A percentile compares a stretch with the other conserved stretches of the same genome.
Evolutionary conservation across 1,140 invertebrate species (phyloP).

Genomic region (Pissodes strobi): DNA sequence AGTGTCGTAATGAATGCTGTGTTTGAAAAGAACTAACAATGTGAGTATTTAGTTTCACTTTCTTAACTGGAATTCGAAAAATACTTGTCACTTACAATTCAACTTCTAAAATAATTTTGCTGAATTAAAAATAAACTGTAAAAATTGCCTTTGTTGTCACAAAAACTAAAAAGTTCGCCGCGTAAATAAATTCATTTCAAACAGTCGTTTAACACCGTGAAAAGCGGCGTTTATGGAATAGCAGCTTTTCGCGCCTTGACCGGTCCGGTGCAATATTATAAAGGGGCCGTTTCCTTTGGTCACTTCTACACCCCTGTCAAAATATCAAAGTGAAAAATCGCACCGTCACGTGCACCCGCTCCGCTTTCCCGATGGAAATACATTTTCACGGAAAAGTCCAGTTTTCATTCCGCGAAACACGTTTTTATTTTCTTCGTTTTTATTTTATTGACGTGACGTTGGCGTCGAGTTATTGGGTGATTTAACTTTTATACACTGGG

Average conservation of each 20-base stretch:
- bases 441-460: conserved; percentile 10
- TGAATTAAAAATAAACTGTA: too few species aligned
- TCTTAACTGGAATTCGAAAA: too few species aligned
- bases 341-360: conserved; percentile 47
- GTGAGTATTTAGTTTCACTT: too few species aligned
- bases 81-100: too few species aligned
- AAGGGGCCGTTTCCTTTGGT: conserved; percentile 44
- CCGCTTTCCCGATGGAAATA: conserved; percentile 22
- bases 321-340: conserved; percentile 51
- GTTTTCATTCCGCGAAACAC: conserved; percentile 32
- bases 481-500: conserved; percentile 1
- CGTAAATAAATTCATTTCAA: too few species aligned
- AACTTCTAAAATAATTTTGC: too few species aligned
- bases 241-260: conserved; percentile 19
- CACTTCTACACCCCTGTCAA: conserved; percentile 49
- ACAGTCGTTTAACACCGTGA: too few species aligned
- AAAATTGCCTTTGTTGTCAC: too few species aligned
- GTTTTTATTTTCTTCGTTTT: conserved; percentile 18
- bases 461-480: not conserved
- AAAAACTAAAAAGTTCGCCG: too few species aligned
- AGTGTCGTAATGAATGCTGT: too few species aligned
- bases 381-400: conserved; percentile 23
- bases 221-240: too few species aligned
- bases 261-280: conserved; percentile 8
- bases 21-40: too few species aligned